Conservation (phyloP, 2,797 vertebrate genomes). For the Poliocrania exsul region DNA sequence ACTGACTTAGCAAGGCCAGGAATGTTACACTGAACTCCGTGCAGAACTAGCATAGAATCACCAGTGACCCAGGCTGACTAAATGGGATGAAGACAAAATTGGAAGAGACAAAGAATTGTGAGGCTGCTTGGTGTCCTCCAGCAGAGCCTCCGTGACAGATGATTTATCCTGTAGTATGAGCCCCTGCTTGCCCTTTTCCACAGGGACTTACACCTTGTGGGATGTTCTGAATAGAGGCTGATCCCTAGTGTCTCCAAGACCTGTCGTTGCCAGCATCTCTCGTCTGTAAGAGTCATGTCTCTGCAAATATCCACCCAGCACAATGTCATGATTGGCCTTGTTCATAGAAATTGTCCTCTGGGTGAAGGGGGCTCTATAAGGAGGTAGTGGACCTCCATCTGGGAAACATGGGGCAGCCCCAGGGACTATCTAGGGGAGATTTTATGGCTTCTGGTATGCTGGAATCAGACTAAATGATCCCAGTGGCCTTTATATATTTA, state of each 20-base stretch:
- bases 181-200: not conserved
- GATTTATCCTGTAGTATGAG: slow-evolving; percentile 1
- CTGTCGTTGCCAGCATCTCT: not conserved
- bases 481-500: not conserved
- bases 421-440: not conserved
- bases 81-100: not conserved
- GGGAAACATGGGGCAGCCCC: not conserved
- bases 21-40: not conserved
- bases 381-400: not conserved
- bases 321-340: not conserved
- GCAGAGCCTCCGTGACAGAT: not conserved
- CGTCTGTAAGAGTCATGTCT: not conserved
- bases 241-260: not conserved
- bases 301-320: not conserved
- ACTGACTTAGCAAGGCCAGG: not conserved
- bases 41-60: not conserved
- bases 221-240: not conserved
- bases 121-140: not conserved
- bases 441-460: not conserved
- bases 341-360: not conserved
- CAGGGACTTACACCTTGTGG: not conserved
- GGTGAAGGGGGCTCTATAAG: not conserved
- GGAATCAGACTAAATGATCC: not conserved
- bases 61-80: not conserved
- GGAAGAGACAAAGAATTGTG: not conserved